Evolutionary conservation across 2,888 invertebrate genomes (phyloP), one percentile per base, ranked within the genome.

Genomic region (Myopa tessellatipennis): DNA sequence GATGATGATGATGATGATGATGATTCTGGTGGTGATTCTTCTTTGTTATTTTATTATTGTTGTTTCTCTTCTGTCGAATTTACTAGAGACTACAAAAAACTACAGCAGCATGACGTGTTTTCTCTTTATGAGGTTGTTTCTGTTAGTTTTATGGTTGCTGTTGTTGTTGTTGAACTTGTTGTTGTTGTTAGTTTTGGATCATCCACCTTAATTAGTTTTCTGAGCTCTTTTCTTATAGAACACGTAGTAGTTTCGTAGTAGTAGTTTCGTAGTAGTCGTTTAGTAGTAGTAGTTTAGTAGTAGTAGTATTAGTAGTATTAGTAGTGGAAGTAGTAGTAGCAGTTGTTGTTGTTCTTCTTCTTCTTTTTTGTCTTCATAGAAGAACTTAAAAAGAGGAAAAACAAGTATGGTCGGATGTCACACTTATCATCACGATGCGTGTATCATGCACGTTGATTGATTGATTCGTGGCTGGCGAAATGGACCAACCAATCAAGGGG

Each of bases 51-150:
- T 63, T 34, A 12, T 65, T 38, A 7, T 12, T 40, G 40, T 52
- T 38, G 65, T 10, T 40, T 36, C 36, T 38, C 55, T 67, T 74
- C 36, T 40, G 75, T 52, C 60, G 40, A 58, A 69, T 58, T 73
- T 70, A 74, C 71, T 63, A 73, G 52, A 63, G 26, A 55, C 18
- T 26, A 38, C 68, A 8, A 10, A 67, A 72, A 78, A 72, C 77
- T 72, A 77, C 58, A 65, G 72, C 77, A 65, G 72, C 77, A 72
- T 77, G 77, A 77, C 77, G 77, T 77, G 77, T 72, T 77, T 77
- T 72, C 75, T 69, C 69, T 69, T 75, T 38, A 65, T 38, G 12
- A 8, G 8, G 78, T 76, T 50, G 68, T 61, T 38, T 40, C 58
- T 14, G 73, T 73, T 73, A n/a, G 60, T 65, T 7, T 45, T 50